Evolutionary conservation across 2,797 vertebrate species (phyloP), one percentile per base, ranked within the genome.

Genomic region (Alca torda): DNA sequence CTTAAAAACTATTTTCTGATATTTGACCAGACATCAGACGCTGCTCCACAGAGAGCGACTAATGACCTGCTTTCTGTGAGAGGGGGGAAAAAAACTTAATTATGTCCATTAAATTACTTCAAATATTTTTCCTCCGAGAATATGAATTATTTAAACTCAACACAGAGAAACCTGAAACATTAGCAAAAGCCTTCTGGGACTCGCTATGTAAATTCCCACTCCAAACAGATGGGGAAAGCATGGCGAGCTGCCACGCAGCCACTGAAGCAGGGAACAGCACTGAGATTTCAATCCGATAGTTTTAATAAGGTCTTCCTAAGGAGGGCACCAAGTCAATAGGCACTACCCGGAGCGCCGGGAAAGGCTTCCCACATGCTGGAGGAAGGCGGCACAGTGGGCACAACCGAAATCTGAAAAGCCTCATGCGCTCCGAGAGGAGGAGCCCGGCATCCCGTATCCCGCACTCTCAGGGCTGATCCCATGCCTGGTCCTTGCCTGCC

Each of bases 111-210:
- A 95, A 97, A 96, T 97, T 73, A 97, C 97, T 97, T 96, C 95
- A 94, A 94, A 97, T 94, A 96, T 97, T 97, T 97, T 94, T 94
- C 97, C 96, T 96, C 78, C n/a, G 95, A 98, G 97, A 92, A 96
- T 91, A 97, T 97, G 96, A 97, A 97, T 98, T 97, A 97, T 97
- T 98, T 97, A 98, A 97, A 97, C 92, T 88, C 94, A 94, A 97
- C 95, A 96, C 97, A 94, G 95, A 97, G 96, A 97, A 97, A 97
- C 95, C 97, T 95, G 97, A 97, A 97, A 96, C 97, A 97, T 97
- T 97, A 97, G 92, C 87, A 76, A 91, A 94, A 93, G 96, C 94
- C 97, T 97, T 90, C 91, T 72, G 97, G 95, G 98, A 97, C 89
- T 92, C 33, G 14, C 94, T 96, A 87, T 96, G 95, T 97, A 97